phyloP scores from a whole-genome alignment of 2,113 vertebrate genomes.

The Pangasianodon gigas region DNA sequence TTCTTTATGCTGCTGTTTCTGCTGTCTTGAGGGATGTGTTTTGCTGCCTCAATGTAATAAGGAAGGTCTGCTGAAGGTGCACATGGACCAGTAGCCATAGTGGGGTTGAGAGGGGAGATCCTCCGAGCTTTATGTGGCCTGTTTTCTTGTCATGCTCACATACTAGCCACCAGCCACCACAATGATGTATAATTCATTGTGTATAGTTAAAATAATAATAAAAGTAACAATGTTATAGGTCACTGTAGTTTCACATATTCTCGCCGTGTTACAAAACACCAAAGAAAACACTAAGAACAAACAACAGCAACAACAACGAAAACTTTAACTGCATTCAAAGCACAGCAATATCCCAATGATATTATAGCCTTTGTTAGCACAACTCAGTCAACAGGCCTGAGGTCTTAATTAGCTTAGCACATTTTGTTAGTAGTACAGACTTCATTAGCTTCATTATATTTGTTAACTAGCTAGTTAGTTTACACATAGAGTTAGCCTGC shows the following conservation, averaged over 20 bases:
- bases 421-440: neutral
- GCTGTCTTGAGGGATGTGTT: slow-evolving; percentile 11
- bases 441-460: neutral
- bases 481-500: neutral
- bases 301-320: no score
- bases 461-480: neutral
- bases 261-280: no score
- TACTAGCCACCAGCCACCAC: neutral
- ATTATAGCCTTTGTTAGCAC: neutral
- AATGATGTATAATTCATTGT: neutral
- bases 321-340: neutral
- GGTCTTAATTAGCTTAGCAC: neutral
- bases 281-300: neutral
- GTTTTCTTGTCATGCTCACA: neutral
- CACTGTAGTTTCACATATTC: neutral
- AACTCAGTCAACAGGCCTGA: neutral
- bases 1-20: slow-evolving; percentile 27
- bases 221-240: neutral
- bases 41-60: slow-evolving; percentile 2
- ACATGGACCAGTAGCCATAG: neutral
- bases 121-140: neutral
- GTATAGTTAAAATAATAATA: neutral
- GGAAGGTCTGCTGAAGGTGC: neutral
- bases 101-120: neutral
- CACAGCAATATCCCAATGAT: neutral